phyloP scores from a whole-genome alignment of 2,113 vertebrate genomes.

The Microtus pennsylvanicus region DNA sequence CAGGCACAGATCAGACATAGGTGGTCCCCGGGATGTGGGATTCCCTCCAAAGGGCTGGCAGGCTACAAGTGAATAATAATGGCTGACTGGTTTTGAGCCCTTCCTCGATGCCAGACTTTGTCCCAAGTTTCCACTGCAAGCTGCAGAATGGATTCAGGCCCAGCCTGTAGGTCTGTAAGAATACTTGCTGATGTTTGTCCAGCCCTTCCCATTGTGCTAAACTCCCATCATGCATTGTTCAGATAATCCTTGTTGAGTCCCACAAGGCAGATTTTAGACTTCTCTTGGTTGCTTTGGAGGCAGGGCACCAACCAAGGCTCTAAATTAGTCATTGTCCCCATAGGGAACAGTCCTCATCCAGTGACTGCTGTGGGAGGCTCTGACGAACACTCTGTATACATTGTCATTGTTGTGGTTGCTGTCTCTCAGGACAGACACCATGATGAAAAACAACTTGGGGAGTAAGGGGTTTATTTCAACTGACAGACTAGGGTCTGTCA shows the following conservation, averaged over 20 bases:
- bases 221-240: neutral
- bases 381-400: neutral
- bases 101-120: neutral
- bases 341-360: neutral
- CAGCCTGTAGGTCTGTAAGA: neutral
- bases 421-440: neutral
- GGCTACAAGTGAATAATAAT: no score
- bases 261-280: neutral
- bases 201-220: neutral
- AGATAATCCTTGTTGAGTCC: neutral
- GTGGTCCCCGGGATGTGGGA: neutral
- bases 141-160: neutral
- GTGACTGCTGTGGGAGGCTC: neutral
- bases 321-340: neutral
- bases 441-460: neutral
- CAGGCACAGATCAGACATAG: neutral
- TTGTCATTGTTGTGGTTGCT: neutral
- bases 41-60: neutral
- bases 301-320: neutral
- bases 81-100: neutral
- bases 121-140: neutral
- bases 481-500: neutral
- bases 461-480: neutral
- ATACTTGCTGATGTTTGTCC: neutral
- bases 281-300: constrained; percentile 13